These are phyloP conservation scores for Chamaea fasciata DNA, from an alignment of 2,113 vertebrate species.

Conservation along the genomic window DNA sequence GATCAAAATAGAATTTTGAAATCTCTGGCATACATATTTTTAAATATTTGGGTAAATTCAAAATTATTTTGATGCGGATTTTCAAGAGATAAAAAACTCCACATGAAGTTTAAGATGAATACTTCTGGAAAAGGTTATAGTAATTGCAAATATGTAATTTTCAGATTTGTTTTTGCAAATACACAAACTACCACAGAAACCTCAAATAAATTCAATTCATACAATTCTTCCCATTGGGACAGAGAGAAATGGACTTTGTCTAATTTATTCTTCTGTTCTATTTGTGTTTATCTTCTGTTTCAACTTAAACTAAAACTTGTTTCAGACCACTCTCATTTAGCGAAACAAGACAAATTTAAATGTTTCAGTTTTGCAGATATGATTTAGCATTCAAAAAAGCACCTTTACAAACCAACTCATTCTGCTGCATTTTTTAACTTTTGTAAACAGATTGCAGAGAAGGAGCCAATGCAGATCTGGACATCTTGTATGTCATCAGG, in stretches of 20 bases:
- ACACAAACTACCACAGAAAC: background rate
- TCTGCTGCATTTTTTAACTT: slow-evolving; percentile 61
- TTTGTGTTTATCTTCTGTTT: background rate
- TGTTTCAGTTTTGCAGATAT: background rate
- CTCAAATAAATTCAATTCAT: background rate
- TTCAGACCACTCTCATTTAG: background rate
- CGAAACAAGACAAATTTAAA: too few relatives aligned
- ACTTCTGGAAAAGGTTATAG: background rate
- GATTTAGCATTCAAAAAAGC: slow-evolving; percentile 65
- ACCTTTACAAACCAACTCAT: slow-evolving; percentile 56
- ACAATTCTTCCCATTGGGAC: background rate
- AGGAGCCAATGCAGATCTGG: slow-evolving; percentile 68
- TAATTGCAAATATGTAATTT: background rate
- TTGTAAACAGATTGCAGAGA: slow-evolving; percentile 68
- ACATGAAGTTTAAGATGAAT: background rate
- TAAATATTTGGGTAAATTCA: background rate
- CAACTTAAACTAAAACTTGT: background rate
- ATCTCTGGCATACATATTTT: background rate
- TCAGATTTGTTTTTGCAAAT: background rate
- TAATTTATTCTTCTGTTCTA: background rate
- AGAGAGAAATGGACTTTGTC: background rate
- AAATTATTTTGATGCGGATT: background rate
- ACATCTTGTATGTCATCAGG: slow-evolving; percentile 65
- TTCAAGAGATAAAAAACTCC: background rate
- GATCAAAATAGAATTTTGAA: background rate